phyloP scores from a whole-genome alignment of 1,140 invertebrate genomes.

The Meloidogyne chitwoodi region DNA sequence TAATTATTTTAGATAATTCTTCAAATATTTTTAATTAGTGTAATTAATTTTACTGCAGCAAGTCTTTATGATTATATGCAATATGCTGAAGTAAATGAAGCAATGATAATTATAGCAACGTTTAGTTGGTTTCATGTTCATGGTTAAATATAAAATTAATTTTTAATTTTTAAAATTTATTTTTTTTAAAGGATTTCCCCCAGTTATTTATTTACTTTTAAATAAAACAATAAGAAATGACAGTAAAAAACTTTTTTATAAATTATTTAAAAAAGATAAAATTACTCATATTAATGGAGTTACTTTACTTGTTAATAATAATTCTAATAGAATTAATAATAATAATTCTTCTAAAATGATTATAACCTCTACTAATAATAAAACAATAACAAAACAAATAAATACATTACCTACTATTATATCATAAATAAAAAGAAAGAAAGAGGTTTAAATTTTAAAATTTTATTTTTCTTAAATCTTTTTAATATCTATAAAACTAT shows the following conservation, averaged over 20 bases:
- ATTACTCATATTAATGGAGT: neutral
- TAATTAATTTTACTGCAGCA: conserved; percentile 13
- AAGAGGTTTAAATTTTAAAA: too few species aligned
- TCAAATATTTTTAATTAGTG: conserved; percentile 21
- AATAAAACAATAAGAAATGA: conserved; percentile 8
- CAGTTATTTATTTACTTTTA: conserved; percentile 6
- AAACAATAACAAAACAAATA: neutral
- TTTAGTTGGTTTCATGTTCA: conserved; percentile 23
- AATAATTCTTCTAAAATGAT: neutral
- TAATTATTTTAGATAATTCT: conserved; percentile 12
- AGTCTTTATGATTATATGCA: conserved; percentile 22
- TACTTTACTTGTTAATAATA: neutral
- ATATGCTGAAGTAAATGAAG: conserved; percentile 1
- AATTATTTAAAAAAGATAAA: neutral
- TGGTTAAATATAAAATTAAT: conserved; percentile 12
- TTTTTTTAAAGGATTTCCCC: neutral
- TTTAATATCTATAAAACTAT: too few species aligned
- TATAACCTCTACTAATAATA: neutral
- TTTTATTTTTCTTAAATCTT: too few species aligned
- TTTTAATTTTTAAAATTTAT: neutral
- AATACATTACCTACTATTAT: too few species aligned
- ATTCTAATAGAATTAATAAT: neutral
- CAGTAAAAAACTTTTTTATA: neutral
- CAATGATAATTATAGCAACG: conserved; percentile 6
- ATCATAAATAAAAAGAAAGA: too few species aligned